phyloP scores from a whole-genome alignment of 2,113 vertebrate genomes.

The Ciconia stormi region DNA sequence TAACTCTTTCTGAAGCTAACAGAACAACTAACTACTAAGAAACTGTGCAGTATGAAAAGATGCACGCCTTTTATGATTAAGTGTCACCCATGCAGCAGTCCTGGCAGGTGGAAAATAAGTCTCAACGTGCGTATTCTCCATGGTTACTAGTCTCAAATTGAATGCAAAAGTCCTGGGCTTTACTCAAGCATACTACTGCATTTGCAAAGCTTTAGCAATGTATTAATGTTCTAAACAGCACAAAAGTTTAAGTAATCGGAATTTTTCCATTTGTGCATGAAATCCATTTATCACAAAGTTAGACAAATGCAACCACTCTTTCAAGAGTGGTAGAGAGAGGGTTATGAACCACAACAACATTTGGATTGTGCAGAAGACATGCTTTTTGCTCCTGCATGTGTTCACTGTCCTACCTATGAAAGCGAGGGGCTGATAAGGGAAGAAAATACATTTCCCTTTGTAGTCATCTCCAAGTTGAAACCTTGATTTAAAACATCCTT shows the following conservation, averaged over 20 bases:
- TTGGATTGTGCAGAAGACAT: not conserved
- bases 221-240: not conserved
- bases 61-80: not conserved
- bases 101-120: not conserved
- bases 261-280: not conserved
- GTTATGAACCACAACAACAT: not conserved
- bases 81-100: not conserved
- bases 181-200: not conserved
- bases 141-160: not conserved
- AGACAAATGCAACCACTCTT: not conserved
- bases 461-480: not conserved
- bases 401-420: not conserved
- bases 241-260: not conserved
- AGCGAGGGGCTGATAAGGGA: not conserved
- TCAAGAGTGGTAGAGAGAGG: not conserved
- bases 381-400: not conserved
- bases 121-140: not conserved
- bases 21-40: not conserved
- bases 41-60: not conserved
- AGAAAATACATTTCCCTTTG: not conserved
- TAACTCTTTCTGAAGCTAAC: not conserved
- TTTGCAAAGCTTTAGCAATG: not conserved
- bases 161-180: not conserved
- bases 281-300: not conserved
- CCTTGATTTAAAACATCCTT: not conserved